These are phyloP conservation scores for Mesitornis unicolor DNA, from an alignment of 2,113 vertebrate species.

Conservation along the genomic window DNA sequence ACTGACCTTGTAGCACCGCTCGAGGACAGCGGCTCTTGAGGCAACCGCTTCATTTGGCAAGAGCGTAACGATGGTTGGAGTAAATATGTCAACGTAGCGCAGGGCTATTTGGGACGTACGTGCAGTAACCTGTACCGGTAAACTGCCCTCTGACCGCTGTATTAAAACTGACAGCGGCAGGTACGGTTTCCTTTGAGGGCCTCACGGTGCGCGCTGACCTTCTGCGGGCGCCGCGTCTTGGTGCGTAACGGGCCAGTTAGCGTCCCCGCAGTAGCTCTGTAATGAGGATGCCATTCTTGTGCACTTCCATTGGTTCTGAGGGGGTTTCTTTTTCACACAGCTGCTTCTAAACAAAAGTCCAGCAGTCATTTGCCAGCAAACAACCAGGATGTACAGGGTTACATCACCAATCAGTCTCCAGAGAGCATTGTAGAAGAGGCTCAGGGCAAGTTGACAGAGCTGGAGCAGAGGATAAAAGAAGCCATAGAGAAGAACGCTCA, in stretches of 20 bases:
- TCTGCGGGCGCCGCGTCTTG: slow-evolving; percentile 49
- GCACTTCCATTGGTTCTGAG: slow-evolving; percentile 82
- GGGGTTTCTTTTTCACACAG: slow-evolving; percentile 88
- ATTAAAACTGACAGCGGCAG: not conserved
- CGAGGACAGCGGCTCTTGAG: slow-evolving; percentile 40
- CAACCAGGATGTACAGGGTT: slow-evolving; percentile 85
- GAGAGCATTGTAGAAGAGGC: slow-evolving; percentile 99
- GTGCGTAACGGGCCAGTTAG: slow-evolving; percentile 58
- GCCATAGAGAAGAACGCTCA: slow-evolving; percentile 98
- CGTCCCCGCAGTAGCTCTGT: slow-evolving; percentile 74
- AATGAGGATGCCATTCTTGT: slow-evolving; percentile 79
- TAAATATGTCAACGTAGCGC: not conserved
- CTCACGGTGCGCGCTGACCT: slow-evolving; percentile 44
- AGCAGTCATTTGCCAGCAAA: slow-evolving; percentile 86
- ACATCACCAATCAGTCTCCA: slow-evolving; percentile 92
- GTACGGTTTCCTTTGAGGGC: slow-evolving; percentile 31
- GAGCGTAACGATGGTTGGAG: slow-evolving; percentile 16
- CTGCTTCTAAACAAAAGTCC: slow-evolving; percentile 94
- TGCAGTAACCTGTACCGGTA: not conserved
- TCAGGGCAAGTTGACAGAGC: slow-evolving; percentile 98
- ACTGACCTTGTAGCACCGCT: slow-evolving; percentile 7
- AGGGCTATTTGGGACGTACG: not conserved
- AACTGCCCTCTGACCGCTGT: not conserved
- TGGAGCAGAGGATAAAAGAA: slow-evolving; percentile 98
- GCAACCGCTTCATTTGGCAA: slow-evolving; percentile 40